Conservation (phyloP, 1,140 invertebrate species). For the Rhagoletis zephyria region DNA sequence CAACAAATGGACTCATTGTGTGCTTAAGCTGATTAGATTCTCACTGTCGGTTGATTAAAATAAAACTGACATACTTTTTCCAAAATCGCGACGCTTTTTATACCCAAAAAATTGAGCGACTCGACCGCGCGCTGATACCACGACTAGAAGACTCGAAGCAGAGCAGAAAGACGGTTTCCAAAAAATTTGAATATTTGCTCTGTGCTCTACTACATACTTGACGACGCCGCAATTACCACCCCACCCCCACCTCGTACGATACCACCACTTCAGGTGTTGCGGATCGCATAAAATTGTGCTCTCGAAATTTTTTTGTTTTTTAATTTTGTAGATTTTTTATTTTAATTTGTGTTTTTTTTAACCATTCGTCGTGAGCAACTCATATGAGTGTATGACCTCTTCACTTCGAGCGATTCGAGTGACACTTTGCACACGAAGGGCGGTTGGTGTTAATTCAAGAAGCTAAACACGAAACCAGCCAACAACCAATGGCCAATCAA, state of each 20-base stretch:
- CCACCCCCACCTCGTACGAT: background rate
- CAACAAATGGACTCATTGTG: constrained; percentile 73
- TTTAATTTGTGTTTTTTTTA: background rate
- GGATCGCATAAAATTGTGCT: background rate
- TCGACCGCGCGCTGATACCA: background rate
- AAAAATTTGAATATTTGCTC: constrained; percentile 38
- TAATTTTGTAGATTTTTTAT: background rate
- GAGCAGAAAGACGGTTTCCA: constrained; percentile 23
- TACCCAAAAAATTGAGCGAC: constrained; percentile 57
- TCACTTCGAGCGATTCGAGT: constrained; percentile 5
- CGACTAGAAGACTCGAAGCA: background rate
- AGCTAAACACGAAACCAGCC: constrained; percentile 23
- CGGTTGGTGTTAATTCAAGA: constrained; percentile 44
- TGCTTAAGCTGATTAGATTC: constrained; percentile 66
- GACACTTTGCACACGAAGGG: constrained; percentile 1
- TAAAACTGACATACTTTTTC: constrained; percentile 71
- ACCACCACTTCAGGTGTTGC: background rate
- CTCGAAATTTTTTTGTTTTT: background rate
- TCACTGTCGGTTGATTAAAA: constrained; percentile 72
- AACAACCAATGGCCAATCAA: background rate
- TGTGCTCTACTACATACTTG: background rate
- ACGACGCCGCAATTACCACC: background rate
- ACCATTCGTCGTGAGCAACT: background rate
- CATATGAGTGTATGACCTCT: constrained; percentile 11
- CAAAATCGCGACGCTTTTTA: constrained; percentile 69